A percentile compares a stretch with the other conserved stretches of the same genome.
phyloP scores from a whole-genome alignment of 2,888 invertebrate genomes.

The Agrochola lychnidis region DNA sequence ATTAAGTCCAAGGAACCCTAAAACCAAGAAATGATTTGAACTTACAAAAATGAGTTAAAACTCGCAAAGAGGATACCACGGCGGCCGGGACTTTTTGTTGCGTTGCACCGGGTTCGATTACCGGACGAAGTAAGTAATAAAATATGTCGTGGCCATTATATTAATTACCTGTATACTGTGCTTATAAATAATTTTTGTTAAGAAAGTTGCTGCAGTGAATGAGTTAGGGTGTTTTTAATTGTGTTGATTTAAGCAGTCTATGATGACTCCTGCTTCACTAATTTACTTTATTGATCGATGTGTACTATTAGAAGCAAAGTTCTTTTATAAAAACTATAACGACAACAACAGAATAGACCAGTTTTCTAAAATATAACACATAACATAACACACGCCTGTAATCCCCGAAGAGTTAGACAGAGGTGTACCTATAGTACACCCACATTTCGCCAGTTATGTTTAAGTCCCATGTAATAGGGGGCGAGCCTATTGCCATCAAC shows the following conservation, averaged over 20 bases:
- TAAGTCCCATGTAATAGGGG: no score
- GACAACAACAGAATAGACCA: no score
- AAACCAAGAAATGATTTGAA: conserved; percentile 75
- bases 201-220: conserved; percentile 36
- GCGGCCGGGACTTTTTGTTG: conserved; percentile 62
- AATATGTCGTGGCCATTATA: conserved; percentile 67
- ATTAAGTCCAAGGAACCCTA: conserved; percentile 59
- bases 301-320: no score
- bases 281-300: neutral
- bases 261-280: neutral
- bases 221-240: conserved; percentile 38
- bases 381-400: no score
- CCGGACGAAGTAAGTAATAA: conserved; percentile 67
- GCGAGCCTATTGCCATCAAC: no score
- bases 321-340: no score
- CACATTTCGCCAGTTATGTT: no score
- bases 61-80: conserved; percentile 67
- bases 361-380: no score
- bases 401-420: no score
- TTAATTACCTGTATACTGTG: conserved; percentile 63
- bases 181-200: conserved; percentile 59
- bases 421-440: no score
- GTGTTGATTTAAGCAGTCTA: neutral
- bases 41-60: conserved; percentile 75
- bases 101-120: conserved; percentile 66